These are phyloP conservation scores for Drepana arcuata DNA, from an alignment of 1,140 invertebrate species.

Conservation along the genomic window DNA sequence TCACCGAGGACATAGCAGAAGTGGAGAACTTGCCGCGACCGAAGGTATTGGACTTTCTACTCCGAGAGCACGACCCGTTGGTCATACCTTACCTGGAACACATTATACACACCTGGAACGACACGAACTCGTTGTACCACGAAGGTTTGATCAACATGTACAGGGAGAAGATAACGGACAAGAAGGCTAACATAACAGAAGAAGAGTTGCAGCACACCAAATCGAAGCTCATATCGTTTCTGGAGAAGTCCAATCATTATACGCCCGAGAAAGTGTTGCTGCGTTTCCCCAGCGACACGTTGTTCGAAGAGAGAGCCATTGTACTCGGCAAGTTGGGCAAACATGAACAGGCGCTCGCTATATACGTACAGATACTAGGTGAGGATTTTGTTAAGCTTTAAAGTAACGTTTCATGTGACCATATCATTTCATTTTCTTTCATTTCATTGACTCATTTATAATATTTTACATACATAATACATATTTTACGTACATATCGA, in stretches of 20 bases:
- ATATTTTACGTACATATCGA: too few relatives aligned
- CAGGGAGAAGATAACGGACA: conserved; percentile 72
- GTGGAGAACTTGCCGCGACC: conserved; percentile 91
- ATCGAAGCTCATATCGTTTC: conserved; percentile 87
- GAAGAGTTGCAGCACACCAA: conserved; percentile 76
- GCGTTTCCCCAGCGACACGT: conserved; percentile 88
- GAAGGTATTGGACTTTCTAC: conserved; percentile 90
- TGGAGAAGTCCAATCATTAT: conserved; percentile 88
- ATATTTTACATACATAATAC: too few relatives aligned
- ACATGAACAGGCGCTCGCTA: conserved; percentile 92
- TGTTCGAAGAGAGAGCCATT: conserved; percentile 95
- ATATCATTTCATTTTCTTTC: too few relatives aligned
- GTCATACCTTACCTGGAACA: conserved; percentile 96
- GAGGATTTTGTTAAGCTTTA: too few relatives aligned
- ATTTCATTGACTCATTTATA: too few relatives aligned
- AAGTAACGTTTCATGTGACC: too few relatives aligned
- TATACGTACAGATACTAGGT: conserved; percentile 87
- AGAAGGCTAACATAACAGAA: conserved; percentile 74
- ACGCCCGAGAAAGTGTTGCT: conserved; percentile 90
- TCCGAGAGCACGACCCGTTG: conserved; percentile 83
- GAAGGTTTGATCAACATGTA: conserved; percentile 92
- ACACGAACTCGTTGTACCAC: conserved; percentile 89
- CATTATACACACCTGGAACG: conserved; percentile 91
- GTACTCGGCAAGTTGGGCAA: conserved; percentile 91
- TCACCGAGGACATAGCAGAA: conserved; percentile 92